Conservation (phyloP, 2,797 vertebrate genomes). For the Lerista edwardsae region DNA sequence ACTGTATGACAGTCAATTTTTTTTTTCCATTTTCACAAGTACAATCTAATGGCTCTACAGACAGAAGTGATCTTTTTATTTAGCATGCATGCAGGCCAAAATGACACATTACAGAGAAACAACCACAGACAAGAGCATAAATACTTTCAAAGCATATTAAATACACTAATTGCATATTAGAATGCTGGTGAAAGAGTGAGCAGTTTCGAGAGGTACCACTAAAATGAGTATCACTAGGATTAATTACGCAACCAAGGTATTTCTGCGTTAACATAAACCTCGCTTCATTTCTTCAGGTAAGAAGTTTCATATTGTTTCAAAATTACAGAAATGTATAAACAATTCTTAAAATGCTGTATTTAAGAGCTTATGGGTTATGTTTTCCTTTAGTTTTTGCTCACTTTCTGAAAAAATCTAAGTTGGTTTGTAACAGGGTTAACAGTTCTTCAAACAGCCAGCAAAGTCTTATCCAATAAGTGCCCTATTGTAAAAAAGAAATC, state of each 20-base stretch:
- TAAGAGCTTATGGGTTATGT: not conserved
- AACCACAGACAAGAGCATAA: not conserved
- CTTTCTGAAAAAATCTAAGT: not conserved
- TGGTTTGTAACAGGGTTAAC: not conserved
- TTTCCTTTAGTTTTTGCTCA: not conserved
- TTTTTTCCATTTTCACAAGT: not conserved
- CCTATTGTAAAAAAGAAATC: not conserved
- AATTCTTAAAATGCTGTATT: not conserved
- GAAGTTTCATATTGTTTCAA: not conserved
- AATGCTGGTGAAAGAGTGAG: not conserved
- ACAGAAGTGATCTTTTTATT: not conserved
- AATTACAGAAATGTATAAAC: not conserved
- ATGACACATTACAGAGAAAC: not conserved
- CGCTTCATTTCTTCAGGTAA: not conserved
- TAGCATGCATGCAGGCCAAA: not conserved
- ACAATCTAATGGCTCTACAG: not conserved
- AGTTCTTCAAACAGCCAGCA: not conserved
- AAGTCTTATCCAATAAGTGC: not conserved
- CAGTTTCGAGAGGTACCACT: not conserved
- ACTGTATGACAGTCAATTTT: not conserved
- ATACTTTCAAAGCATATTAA: not conserved
- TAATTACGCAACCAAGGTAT: not conserved
- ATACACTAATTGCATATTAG: not conserved
- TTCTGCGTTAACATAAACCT: not conserved
- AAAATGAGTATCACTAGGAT: not conserved